Conservation (phyloP, 2,888 invertebrate species). For the Palloptera scutellata region DNA sequence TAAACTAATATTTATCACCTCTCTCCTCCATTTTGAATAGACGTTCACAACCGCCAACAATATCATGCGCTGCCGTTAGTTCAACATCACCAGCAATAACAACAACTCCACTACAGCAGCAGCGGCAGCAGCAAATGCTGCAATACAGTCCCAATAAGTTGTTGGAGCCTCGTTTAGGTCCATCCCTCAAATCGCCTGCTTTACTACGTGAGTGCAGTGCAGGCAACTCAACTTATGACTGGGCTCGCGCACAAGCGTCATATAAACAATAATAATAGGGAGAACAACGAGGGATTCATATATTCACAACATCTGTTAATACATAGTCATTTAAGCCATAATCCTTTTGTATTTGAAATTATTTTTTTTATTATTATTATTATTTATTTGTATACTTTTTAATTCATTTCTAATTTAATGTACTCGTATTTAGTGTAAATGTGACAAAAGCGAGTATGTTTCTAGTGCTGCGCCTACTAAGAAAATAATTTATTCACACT, state of each 20-base stretch:
- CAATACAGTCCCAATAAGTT: slow-evolving; percentile 41
- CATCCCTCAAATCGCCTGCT: slow-evolving; percentile 46
- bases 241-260: slow-evolving; percentile 28
- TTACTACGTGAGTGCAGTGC: slow-evolving; percentile 34
- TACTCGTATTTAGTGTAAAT: too few relatives aligned
- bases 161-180: slow-evolving; percentile 35
- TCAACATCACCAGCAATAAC: slow-evolving; percentile 34
- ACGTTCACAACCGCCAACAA: slow-evolving; percentile 40
- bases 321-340: slow-evolving; percentile 27
- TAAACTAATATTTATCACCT: too few relatives aligned
- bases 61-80: slow-evolving; percentile 34
- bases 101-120: slow-evolving; percentile 16
- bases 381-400: too few relatives aligned
- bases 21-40: slow-evolving; percentile 24
- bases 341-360: slow-evolving; percentile 2
- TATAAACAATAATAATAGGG: not conserved
- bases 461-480: slow-evolving; percentile 4
- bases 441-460: slow-evolving; percentile 1
- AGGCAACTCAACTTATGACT: too few relatives aligned
- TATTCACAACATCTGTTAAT: not conserved
- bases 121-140: slow-evolving; percentile 31
- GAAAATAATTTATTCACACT: too few relatives aligned
- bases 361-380: slow-evolving; percentile 5
- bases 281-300: slow-evolving; percentile 2
- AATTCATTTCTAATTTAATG: too few relatives aligned